A percentile compares a stretch with the other conserved stretches of the same genome.
These are phyloP conservation scores for Lepidocyrtoides sp. DNA, from an alignment of 2,888 invertebrate genomes.

Conservation along the genomic window DNA sequence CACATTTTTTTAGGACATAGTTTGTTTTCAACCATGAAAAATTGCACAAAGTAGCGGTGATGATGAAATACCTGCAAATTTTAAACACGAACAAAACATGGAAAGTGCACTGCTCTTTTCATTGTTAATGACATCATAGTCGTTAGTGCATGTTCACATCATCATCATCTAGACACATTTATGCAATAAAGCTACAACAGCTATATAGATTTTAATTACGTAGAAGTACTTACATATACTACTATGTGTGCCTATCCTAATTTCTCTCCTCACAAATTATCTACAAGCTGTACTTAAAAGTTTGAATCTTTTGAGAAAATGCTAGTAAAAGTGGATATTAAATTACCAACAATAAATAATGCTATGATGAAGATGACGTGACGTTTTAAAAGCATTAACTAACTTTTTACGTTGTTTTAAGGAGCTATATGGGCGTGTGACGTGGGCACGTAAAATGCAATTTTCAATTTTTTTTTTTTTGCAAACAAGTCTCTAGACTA, in stretches of 20 bases:
- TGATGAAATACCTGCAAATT: conserved; percentile 24
- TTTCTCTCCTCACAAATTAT: neutral
- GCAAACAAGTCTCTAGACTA: neutral
- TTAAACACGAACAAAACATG: conserved; percentile 17
- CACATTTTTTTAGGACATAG: neutral
- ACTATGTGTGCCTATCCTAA: too few species aligned
- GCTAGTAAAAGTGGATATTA: conserved; percentile 32
- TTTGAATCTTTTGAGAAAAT: conserved; percentile 2
- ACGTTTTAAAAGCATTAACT: neutral
- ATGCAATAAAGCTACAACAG: neutral
- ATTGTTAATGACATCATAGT: conserved; percentile 2
- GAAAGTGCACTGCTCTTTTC: neutral
- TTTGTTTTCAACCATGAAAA: neutral
- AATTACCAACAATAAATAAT: neutral
- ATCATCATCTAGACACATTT: neutral
- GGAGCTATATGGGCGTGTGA: conserved; percentile 4
- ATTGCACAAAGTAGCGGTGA: neutral
- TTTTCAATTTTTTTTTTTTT: conserved; percentile 29
- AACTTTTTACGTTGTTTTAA: conserved; percentile 13
- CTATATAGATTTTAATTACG: conserved; percentile 5
- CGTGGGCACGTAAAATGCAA: conserved; percentile 23
- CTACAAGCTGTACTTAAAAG: neutral
- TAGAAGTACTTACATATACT: too few species aligned
- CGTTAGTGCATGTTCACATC: neutral
- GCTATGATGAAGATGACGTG: neutral